Conservation (phyloP, 2,888 invertebrate genomes). For the Lysandra coridon region DNA sequence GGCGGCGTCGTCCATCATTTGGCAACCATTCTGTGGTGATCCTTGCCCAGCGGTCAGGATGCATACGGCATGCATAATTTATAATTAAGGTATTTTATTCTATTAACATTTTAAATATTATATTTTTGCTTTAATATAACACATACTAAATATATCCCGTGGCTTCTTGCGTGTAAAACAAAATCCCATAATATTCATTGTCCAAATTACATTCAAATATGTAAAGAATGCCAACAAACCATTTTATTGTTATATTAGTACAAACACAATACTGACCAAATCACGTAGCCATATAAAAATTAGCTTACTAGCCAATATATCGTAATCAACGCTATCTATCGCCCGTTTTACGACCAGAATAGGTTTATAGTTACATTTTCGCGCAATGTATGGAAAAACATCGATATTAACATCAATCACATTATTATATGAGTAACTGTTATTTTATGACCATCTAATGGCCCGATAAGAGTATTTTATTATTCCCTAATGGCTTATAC, state of each 20-base stretch:
- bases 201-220: not conserved
- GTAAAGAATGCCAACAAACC: not conserved
- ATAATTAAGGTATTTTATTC: too few species aligned
- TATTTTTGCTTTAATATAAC: too few species aligned
- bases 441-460: constrained; percentile 79
- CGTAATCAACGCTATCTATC: constrained; percentile 10
- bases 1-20: too few species aligned
- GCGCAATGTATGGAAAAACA: constrained; percentile 60
- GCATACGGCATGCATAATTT: too few species aligned
- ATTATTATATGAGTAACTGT: constrained; percentile 78
- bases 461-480: constrained; percentile 78
- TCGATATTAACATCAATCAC: constrained; percentile 74
- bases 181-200: not conserved
- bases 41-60: too few species aligned
- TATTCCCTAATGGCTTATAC: constrained; percentile 78
- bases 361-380: constrained; percentile 34
- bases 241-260: too few species aligned
- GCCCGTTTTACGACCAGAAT: constrained; percentile 13
- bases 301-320: constrained; percentile 2
- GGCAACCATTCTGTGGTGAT: too few species aligned
- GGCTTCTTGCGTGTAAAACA: too few species aligned
- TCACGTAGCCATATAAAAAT: not conserved
- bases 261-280: not conserved
- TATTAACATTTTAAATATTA: too few species aligned
- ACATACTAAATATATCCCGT: too few species aligned